Conservation (phyloP, 2,113 vertebrate genomes). For the Corythornis madagascariensis region DNA sequence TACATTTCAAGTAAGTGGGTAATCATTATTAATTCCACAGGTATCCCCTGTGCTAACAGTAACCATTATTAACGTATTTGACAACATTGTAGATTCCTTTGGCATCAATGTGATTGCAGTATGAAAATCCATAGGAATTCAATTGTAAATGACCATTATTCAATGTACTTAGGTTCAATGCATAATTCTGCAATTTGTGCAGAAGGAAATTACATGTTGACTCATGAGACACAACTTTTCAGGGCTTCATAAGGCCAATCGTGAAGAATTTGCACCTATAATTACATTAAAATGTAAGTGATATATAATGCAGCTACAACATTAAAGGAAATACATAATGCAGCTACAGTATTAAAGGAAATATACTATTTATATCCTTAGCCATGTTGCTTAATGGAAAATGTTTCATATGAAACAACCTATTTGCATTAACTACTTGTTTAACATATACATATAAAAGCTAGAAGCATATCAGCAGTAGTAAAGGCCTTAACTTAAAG, state of each 20-base stretch:
- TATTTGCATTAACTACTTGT: not conserved
- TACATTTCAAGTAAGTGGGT: slow-evolving; percentile 17
- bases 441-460: not conserved
- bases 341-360: not conserved
- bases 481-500: not conserved
- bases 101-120: slow-evolving; percentile 52
- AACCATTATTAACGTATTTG: slow-evolving; percentile 57
- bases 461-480: not conserved
- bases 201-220: slow-evolving; percentile 59
- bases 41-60: slow-evolving; percentile 3
- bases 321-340: slow-evolving; percentile 12
- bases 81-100: slow-evolving; percentile 48
- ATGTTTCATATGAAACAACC: not conserved
- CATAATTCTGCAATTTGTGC: slow-evolving; percentile 60
- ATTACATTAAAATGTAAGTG: slow-evolving; percentile 40
- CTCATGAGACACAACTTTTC: slow-evolving; percentile 43
- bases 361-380: not conserved
- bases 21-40: slow-evolving; percentile 47
- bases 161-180: slow-evolving; percentile 11
- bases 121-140: slow-evolving; percentile 57
- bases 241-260: slow-evolving; percentile 37
- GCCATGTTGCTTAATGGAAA: not conserved
- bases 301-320: not conserved
- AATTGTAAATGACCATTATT: slow-evolving; percentile 56
- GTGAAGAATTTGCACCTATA: slow-evolving; percentile 54